phyloP scores from a whole-genome alignment of 2,113 vertebrate species.

The Trematomus loennbergii region DNA sequence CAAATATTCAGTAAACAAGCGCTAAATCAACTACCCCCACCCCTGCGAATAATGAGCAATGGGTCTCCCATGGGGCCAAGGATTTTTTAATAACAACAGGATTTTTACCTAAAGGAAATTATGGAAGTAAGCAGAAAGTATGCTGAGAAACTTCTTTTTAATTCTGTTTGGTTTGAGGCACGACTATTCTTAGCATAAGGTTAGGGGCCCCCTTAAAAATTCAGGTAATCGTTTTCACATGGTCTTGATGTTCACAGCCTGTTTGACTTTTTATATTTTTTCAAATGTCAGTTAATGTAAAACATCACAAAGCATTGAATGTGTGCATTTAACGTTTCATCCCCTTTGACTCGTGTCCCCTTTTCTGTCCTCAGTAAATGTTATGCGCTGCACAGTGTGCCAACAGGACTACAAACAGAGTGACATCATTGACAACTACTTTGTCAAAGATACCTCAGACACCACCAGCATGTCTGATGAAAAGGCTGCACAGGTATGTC shows the following conservation, averaged over 20 bases:
- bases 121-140: slow-evolving; percentile 38
- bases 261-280: neutral
- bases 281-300: neutral
- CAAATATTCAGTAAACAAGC: slow-evolving; percentile 46
- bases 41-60: slow-evolving; percentile 1
- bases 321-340: slow-evolving; percentile 4
- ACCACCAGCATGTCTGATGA: slow-evolving; percentile 90
- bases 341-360: neutral
- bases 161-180: slow-evolving; percentile 12
- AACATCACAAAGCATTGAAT: neutral
- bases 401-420: slow-evolving; percentile 97
- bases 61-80: slow-evolving; percentile 18
- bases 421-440: slow-evolving; percentile 98
- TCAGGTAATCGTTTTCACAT: neutral
- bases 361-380: slow-evolving; percentile 86
- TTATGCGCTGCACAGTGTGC: slow-evolving; percentile 94
- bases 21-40: slow-evolving; percentile 50
- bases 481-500: slow-evolving; percentile 92
- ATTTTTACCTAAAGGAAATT: slow-evolving; percentile 47
- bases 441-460: slow-evolving; percentile 96
- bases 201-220: neutral
- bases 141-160: slow-evolving; percentile 1
- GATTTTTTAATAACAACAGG: slow-evolving; percentile 43
- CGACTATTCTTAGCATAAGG: slow-evolving; percentile 1
- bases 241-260: neutral